phyloP scores from a whole-genome alignment of 2,797 vertebrate genomes.

The Sciurus carolinensis region DNA sequence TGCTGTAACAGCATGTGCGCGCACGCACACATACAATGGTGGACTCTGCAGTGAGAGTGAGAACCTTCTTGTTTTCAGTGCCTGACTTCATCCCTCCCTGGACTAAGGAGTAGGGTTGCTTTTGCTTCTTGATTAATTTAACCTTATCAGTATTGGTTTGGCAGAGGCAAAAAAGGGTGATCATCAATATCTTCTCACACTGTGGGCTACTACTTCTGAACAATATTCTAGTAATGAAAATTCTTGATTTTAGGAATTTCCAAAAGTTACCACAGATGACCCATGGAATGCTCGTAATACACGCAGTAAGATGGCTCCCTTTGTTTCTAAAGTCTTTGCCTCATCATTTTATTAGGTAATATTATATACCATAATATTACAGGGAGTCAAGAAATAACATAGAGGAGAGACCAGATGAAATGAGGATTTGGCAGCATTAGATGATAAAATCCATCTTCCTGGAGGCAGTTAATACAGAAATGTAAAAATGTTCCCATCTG shows the following conservation, averaged over 20 bases:
- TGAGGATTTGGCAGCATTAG: constrained; percentile 43
- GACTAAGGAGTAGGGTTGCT: constrained; percentile 59
- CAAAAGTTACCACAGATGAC: constrained; percentile 40
- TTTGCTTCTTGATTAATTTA: constrained; percentile 69
- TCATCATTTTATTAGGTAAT: constrained; percentile 60
- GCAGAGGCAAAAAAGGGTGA: constrained; percentile 36
- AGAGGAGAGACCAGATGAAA: constrained; percentile 28
- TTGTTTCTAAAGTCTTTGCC: background rate
- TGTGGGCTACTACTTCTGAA: background rate
- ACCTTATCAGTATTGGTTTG: constrained; percentile 22
- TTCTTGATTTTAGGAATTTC: constrained; percentile 12
- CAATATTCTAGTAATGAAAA: constrained; percentile 45
- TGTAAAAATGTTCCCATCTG: constrained; percentile 79
- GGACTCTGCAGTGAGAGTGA: background rate
- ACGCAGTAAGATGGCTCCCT: background rate
- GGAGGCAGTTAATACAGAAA: constrained; percentile 77
- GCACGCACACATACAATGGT: background rate
- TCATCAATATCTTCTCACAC: background rate
- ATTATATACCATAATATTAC: background rate
- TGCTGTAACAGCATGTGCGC: background rate
- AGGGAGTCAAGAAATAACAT: background rate
- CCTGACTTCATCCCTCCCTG: constrained; percentile 3
- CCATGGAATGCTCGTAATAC: background rate
- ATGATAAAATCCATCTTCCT: constrained; percentile 69
- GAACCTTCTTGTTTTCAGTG: constrained; percentile 44